Evolutionary conservation across 1,140 invertebrate species (phyloP).

Genomic region (Oreohelix idahoensis): DNA sequence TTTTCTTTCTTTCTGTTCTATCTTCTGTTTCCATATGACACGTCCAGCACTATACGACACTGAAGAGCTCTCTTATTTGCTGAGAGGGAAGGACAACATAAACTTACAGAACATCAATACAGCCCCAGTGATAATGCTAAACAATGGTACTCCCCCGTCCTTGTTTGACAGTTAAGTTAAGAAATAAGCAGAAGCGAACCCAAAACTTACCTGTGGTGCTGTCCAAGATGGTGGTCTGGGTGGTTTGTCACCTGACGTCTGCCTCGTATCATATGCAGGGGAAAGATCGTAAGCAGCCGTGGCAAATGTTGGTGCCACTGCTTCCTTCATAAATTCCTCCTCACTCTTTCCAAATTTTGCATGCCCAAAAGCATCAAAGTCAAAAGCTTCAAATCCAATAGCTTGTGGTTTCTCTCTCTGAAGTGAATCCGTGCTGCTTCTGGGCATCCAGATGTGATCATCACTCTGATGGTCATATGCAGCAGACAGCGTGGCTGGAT

Average conservation of each 20-base stretch:
- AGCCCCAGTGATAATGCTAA: too few relatives aligned
- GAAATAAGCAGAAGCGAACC: too few relatives aligned
- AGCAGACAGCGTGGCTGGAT: conserved; percentile 5
- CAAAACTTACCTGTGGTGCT: conserved; percentile 30
- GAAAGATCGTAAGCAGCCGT: conserved; percentile 4
- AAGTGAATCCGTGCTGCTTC: too few relatives aligned
- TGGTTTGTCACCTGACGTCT: not conserved
- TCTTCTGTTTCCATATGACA: too few relatives aligned
- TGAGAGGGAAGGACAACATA: too few relatives aligned
- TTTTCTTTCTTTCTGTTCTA: too few relatives aligned
- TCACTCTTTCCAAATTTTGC: conserved; percentile 42
- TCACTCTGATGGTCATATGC: conserved; percentile 20
- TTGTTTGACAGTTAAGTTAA: too few relatives aligned
- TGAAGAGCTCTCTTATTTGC: too few relatives aligned
- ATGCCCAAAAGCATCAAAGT: conserved; percentile 34
- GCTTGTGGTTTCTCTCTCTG: not conserved
- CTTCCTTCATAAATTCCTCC: conserved; percentile 40
- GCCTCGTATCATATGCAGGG: not conserved
- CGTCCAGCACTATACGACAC: too few relatives aligned
- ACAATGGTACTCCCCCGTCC: too few relatives aligned
- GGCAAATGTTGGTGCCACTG: not conserved
- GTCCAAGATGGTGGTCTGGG: conserved; percentile 1
- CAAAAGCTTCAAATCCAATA: conserved; percentile 45
- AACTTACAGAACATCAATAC: too few relatives aligned
- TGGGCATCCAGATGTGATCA: conserved; percentile 26